A percentile compares a stretch with the other conserved stretches of the same genome.
Evolutionary conservation across 1,140 invertebrate species (phyloP).

Genomic region (Lepidurus packardi): DNA sequence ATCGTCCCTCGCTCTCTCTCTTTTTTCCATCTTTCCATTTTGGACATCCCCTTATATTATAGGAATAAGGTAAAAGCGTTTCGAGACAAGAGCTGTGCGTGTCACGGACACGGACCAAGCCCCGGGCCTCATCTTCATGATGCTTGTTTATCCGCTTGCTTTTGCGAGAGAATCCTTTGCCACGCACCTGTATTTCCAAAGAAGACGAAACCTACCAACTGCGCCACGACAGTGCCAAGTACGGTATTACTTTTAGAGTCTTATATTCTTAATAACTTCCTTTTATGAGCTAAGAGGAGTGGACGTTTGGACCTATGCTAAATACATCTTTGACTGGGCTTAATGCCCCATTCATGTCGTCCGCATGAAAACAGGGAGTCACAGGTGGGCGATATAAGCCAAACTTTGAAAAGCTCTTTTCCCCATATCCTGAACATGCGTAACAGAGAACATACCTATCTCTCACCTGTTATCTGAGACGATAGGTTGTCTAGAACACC

Average conservation of each 20-base stretch:
- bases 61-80: neutral
- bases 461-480: neutral
- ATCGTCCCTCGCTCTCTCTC: neutral
- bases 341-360: neutral
- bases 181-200: too few relatives aligned
- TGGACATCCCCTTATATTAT: neutral
- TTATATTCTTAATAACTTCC: too few relatives aligned
- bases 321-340: too few relatives aligned
- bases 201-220: too few relatives aligned
- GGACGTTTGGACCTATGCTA: too few relatives aligned
- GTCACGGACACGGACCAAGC: neutral
- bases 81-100: neutral
- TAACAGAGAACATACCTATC: neutral
- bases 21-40: neutral
- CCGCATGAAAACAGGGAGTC: constrained; percentile 5
- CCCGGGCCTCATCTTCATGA: neutral
- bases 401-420: neutral
- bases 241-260: too few relatives aligned
- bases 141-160: too few relatives aligned
- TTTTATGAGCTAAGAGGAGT: too few relatives aligned
- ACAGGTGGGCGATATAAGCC: neutral
- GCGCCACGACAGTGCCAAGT: too few relatives aligned
- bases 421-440: neutral
- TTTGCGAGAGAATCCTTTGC: too few relatives aligned
- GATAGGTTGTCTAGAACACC: neutral